These are phyloP conservation scores for Artemia sp. DNA, from an alignment of 2,888 invertebrate genomes.

Conservation along the genomic window DNA sequence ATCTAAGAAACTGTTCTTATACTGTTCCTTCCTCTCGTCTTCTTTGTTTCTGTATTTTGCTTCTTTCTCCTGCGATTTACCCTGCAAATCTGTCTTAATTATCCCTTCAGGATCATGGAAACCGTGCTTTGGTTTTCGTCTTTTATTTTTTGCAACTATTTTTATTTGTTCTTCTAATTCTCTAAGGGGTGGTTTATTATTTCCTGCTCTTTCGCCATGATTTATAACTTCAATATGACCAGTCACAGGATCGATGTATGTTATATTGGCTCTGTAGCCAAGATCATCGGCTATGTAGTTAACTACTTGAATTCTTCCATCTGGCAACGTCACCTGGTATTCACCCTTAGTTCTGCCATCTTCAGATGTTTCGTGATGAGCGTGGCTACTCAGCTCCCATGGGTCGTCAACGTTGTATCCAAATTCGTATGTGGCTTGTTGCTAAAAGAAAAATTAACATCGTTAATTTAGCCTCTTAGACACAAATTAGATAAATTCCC, in stretches of 20 bases:
- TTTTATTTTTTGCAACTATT: too few species aligned
- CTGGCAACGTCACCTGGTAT: neutral
- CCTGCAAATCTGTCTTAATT: too few species aligned
- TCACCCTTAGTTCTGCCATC: conserved; percentile 9
- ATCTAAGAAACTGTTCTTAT: too few species aligned
- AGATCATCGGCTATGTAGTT: conserved; percentile 8
- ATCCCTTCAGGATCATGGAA: too few species aligned
- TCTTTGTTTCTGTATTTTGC: too few species aligned
- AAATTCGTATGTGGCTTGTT: neutral
- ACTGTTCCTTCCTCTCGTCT: too few species aligned
- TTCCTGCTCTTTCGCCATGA: neutral
- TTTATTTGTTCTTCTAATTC: too few species aligned
- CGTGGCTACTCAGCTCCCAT: neutral
- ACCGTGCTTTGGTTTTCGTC: too few species aligned
- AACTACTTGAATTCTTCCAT: conserved; percentile 14
- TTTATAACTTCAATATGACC: neutral
- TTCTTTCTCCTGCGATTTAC: too few species aligned
- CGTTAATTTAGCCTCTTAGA: too few species aligned
- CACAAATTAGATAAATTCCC: too few species aligned
- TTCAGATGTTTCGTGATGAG: conserved; percentile 2
- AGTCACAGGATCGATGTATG: neutral
- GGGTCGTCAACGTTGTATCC: neutral
- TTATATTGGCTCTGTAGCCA: conserved; percentile 9
- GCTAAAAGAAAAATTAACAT: neutral
- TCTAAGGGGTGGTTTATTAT: too few species aligned